These are phyloP conservation scores for Acanthochromis polyacanthus DNA, from an alignment of 2,113 vertebrate genomes.

Conservation along the genomic window DNA sequence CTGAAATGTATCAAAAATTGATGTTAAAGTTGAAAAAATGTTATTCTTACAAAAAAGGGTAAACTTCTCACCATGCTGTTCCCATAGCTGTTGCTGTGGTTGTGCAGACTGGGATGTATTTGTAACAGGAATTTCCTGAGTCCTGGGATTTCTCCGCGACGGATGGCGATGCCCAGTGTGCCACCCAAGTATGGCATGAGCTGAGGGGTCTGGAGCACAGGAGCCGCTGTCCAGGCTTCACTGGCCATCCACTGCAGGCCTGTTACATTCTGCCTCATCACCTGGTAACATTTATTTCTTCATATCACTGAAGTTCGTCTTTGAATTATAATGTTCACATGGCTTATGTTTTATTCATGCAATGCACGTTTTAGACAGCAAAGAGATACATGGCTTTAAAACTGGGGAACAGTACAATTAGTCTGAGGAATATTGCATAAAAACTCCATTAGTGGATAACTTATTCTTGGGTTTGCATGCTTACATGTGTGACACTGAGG, in stretches of 20 bases:
- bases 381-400: too few relatives aligned
- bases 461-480: too few relatives aligned
- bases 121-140: conserved; percentile 42
- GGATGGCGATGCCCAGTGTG: conserved; percentile 70
- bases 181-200: conserved; percentile 64
- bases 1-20: not conserved
- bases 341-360: too few relatives aligned
- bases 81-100: not conserved
- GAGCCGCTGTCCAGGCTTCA: conserved; percentile 60
- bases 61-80: not conserved
- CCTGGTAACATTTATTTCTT: conserved; percentile 19
- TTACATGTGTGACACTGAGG: too few relatives aligned
- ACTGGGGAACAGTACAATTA: too few relatives aligned
- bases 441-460: too few relatives aligned
- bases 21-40: too few relatives aligned
- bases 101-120: conserved; percentile 38
- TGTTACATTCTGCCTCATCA: conserved; percentile 71
- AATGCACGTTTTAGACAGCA: too few relatives aligned
- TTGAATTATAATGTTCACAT: too few relatives aligned
- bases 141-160: conserved; percentile 69
- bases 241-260: conserved; percentile 78
- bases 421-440: too few relatives aligned
- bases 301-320: too few relatives aligned
- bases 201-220: conserved; percentile 40
- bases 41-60: too few relatives aligned